These are phyloP conservation scores for Uloborus diversus DNA, from an alignment of 1,140 invertebrate species.

Conservation along the genomic window DNA sequence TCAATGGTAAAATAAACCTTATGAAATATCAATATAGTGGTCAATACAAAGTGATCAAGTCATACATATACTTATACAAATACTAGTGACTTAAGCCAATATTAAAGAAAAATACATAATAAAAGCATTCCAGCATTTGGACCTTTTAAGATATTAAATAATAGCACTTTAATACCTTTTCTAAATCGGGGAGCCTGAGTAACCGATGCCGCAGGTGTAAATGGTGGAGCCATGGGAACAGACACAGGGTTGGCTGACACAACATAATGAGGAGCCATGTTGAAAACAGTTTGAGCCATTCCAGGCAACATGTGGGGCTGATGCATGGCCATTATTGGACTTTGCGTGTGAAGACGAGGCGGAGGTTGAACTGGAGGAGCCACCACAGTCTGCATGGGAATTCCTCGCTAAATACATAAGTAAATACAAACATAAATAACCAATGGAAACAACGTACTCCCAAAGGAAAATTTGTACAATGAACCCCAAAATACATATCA, in stretches of 20 bases:
- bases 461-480: too few relatives aligned
- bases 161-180: too few relatives aligned
- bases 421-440: not conserved
- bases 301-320: conserved; percentile 50
- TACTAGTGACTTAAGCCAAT: too few relatives aligned
- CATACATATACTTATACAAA: too few relatives aligned
- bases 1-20: too few relatives aligned
- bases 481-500: too few relatives aligned
- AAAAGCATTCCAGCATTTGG: too few relatives aligned
- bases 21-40: too few relatives aligned
- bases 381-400: conserved; percentile 22
- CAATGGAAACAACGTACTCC: too few relatives aligned
- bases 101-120: too few relatives aligned
- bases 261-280: conserved; percentile 48
- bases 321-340: conserved; percentile 51
- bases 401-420: not conserved
- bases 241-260: conserved; percentile 42
- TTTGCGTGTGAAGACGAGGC: conserved; percentile 48
- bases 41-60: too few relatives aligned
- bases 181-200: conserved; percentile 47
- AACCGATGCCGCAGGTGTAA: conserved; percentile 30
- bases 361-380: conserved; percentile 32
- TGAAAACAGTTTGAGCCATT: conserved; percentile 49
- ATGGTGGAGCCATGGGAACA: conserved; percentile 28
- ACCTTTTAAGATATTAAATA: too few relatives aligned